phyloP scores from a whole-genome alignment of 1,140 invertebrate genomes.

The Diuraphis noxia region DNA sequence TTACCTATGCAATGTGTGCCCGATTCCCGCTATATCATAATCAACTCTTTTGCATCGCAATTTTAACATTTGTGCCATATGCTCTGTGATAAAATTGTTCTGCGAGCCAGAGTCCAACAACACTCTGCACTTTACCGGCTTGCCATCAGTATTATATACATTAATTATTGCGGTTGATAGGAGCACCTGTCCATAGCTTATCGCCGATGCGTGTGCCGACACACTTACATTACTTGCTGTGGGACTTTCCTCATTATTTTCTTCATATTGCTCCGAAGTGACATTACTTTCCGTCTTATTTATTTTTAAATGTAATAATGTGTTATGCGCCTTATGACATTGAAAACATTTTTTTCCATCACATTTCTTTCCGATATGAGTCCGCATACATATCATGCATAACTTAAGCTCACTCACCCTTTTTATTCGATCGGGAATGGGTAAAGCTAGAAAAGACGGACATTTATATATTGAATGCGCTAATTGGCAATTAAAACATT shows the following conservation, averaged over 20 bases:
- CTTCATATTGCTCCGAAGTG: neutral
- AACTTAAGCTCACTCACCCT: neutral
- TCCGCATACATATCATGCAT: neutral
- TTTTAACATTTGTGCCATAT: slow-evolving; percentile 20
- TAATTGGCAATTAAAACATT: neutral
- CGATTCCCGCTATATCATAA: neutral
- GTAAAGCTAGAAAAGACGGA: neutral
- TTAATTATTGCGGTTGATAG: neutral
- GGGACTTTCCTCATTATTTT: neutral
- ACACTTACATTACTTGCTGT: no score
- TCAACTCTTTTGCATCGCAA: neutral
- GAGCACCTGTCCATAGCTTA: neutral
- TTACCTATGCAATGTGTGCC: neutral
- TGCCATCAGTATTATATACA: neutral
- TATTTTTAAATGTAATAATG: slow-evolving; percentile 1
- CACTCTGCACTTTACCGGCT: neutral
- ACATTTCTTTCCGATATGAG: neutral
- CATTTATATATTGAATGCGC: neutral
- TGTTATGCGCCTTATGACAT: neutral
- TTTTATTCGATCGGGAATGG: neutral
- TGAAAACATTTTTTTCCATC: neutral
- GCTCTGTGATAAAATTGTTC: slow-evolving; percentile 16
- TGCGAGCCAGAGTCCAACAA: slow-evolving; percentile 1
- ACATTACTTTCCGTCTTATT: neutral
- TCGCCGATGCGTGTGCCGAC: neutral